phyloP scores from a whole-genome alignment of 92 coral and sea anemone species.

The Siderastrea siderea region DNA sequence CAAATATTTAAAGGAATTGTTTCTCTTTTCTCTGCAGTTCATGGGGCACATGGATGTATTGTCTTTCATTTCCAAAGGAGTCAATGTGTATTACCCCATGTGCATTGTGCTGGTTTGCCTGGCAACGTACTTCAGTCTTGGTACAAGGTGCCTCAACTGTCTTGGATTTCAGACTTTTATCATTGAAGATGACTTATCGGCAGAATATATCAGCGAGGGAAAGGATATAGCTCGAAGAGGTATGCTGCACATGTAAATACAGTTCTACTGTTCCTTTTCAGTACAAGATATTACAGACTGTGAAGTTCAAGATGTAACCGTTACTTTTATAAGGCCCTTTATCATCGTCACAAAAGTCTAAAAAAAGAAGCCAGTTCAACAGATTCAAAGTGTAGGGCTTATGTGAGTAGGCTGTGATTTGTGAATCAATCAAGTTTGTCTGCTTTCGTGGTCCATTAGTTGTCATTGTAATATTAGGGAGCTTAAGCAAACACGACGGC shows the following conservation, averaged over 20 bases:
- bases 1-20: neutral
- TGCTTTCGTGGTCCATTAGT: too few relatives aligned
- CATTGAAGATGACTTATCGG: constrained; percentile 96
- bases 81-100: constrained; percentile 99
- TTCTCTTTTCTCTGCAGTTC: constrained; percentile 63
- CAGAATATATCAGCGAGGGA: constrained; percentile 94
- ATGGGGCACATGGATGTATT: constrained; percentile 99
- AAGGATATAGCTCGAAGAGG: constrained; percentile 96
- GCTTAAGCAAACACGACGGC: too few relatives aligned
- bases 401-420: too few relatives aligned
- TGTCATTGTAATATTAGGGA: too few relatives aligned
- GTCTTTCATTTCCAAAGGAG: constrained; percentile 95
- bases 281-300: too few relatives aligned
- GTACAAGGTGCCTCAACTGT: constrained; percentile 94
- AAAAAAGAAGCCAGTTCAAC: too few relatives aligned
- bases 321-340: too few relatives aligned
- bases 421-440: too few relatives aligned
- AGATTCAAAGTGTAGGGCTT: too few relatives aligned
- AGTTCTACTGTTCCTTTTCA: too few relatives aligned
- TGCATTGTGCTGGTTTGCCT: constrained; percentile 95
- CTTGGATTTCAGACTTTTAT: constrained; percentile 99
- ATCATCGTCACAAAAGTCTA: too few relatives aligned
- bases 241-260: constrained; percentile 1
- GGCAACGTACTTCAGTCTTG: constrained; percentile 98
- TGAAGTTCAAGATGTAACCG: too few relatives aligned